A percentile compares a stretch with the other conserved stretches of the same genome.
Evolutionary conservation across 2,113 vertebrate species (phyloP).

Genomic region (Lampris incognitus): DNA sequence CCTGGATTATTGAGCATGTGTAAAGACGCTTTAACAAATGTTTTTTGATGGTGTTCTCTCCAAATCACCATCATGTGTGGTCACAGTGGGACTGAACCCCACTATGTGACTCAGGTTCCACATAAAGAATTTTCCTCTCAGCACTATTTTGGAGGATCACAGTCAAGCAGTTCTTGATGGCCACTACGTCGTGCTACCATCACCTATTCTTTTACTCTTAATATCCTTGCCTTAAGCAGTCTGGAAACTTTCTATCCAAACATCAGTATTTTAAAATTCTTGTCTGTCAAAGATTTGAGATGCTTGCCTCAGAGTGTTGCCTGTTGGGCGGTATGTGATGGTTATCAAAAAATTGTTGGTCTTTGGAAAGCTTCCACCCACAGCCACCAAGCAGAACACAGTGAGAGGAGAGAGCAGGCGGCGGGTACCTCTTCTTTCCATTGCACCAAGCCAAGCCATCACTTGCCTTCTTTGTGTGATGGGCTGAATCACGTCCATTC

Average conservation of each 20-base stretch:
- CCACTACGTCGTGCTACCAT: too few relatives aligned
- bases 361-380: background rate
- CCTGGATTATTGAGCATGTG: too few relatives aligned
- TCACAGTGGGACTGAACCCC: too few relatives aligned
- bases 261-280: background rate
- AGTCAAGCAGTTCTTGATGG: too few relatives aligned
- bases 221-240: background rate
- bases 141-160: too few relatives aligned
- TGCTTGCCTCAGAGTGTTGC: background rate
- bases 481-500: conserved; percentile 32
- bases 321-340: background rate
- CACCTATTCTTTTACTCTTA: background rate
- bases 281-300: background rate
- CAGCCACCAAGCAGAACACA: background rate
- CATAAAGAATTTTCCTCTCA: too few relatives aligned
- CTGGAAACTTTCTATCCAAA: background rate
- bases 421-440: background rate
- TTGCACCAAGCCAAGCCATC: background rate
- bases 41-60: too few relatives aligned
- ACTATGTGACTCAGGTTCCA: too few relatives aligned
- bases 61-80: too few relatives aligned
- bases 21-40: too few relatives aligned
- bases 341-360: background rate
- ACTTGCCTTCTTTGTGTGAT: background rate
- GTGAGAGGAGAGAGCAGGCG: background rate